Evolutionary conservation across 2,113 vertebrate genomes (phyloP), one percentile per base, ranked within the genome.

Genomic region (Hippocampus comes): DNA sequence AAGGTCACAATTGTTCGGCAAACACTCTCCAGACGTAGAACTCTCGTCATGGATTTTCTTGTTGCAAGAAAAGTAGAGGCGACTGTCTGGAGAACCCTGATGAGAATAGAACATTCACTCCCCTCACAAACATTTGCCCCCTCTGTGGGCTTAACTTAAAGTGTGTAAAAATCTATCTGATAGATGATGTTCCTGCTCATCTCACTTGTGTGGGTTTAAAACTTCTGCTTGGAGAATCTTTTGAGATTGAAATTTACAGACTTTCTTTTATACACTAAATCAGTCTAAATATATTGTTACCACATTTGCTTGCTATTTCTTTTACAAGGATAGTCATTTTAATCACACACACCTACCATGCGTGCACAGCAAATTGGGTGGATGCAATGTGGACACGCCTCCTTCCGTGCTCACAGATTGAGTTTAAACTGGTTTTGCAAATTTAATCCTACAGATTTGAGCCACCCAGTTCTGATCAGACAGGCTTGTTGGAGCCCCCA

Each of bases 361-460:
- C 20, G 2, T n/a, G 27, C 4, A 42, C 20, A 12, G 21, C 23
- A 65, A 23, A 43, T 6, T 65, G 10, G 41, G 43, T 15, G 21
- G 43, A 65, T 30, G 57, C 57, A 60, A 60, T 30, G 27, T 17
- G 25, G 57, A 30, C 57, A 60, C 49, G 48, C 55, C 30, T 23
- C 61, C 43, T 6, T 25, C 67, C 55, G 49, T 11, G 53, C 38
- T 75, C 60, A 18, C 23, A 64, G 82, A 80, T 69, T 82, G 69
- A 80, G 51, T 23, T 38, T 60, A 30, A 43, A 5, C 67, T 73
- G 78, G 56, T 77, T 76, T 64, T 78, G 38, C 1, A 71, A 71
- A 56, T 77, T 57, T 89, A 88, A 88, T 90, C 87, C 71, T 67
- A 6, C 3, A 84, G 67, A 78, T 79, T 73, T 81, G 49, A 67